Base-by-base conservation (phyloP, 2,113 vertebrate genomes). In the Thermophis baileyi region DNA sequence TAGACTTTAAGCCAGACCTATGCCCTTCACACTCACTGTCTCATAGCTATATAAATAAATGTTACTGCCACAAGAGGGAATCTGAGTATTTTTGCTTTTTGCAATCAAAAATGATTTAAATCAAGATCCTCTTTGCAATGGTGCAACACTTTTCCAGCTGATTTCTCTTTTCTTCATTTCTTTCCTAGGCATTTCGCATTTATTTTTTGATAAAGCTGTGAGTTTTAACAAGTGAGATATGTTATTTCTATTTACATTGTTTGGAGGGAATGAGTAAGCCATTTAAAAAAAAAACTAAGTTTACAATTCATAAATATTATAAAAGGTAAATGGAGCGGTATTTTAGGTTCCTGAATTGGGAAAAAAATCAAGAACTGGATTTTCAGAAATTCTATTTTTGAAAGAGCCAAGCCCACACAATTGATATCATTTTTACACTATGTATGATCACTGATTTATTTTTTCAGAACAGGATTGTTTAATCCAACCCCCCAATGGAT, bases 291-390 rank as follows among this genome's bases (percentile, higher is more conserved):
- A 22, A 60, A 91, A 30, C 47, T 44, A 44, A 88, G 30, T 54
- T 44, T 57, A 46, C 27, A 50, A 35, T 49, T 60, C 53, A 53
- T 90, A 81, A 90, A 6, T 89, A 86, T 60, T 89, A 49, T 14
- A 11, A 35, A 4, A 85, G 30, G n/a, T 51, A 90, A 60, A 9
- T 3, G 18, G 88, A 50, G 44, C 50, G 27, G 2, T 90, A 63
- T 93, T 51, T 93, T 90, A 27, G 46, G 22, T 86, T 60, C 44
- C 54, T 90, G 24, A 35, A 86, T 14, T 46, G 44, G 44, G 14
- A 86, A 85, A 57, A 55, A 92, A 81, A 92, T 85, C 30, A 90
- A 93, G 88, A 90, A 93, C 88, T 93, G 53, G 88, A 93, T 93
- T 90, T 93, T 86, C 92, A 93, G 30, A 88, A 86, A 81, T 90